Base-by-base conservation (phyloP, 2,797 vertebrate species). In the Otus scops region DNA sequence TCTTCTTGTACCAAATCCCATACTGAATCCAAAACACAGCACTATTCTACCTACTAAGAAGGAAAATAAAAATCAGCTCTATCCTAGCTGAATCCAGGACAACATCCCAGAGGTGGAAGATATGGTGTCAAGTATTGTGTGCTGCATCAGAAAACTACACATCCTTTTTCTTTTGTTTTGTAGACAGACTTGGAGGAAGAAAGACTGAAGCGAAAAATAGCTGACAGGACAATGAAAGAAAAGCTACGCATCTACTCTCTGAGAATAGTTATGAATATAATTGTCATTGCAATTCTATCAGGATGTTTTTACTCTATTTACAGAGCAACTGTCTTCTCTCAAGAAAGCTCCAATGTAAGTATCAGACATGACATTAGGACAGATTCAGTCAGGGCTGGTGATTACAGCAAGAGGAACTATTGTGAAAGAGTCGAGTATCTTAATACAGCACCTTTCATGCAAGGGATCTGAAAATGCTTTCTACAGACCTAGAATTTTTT, bases 121-220 rank as follows among this genome's bases (percentile, higher is more conserved):
- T 7, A 4, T 6, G 10, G 26, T 54, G 13, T 50, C 39, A 71
- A 43, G 13, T 71, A 38, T 34, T 80, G 59, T 30, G 4, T 74
- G 83, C 57, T 88, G 76, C 69, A 51, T 65, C 23, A 54, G 48
- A 94, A 36, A 70, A 50, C 13, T 45, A 23, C 26, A 57, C 41
- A 67, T 84, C 71, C 56, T 48, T 91, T 93, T 90, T 78, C 41
- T 94, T 94, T 92, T 89, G 17, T 96, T 96, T 93, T 92, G 39
- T 92, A 99, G 99, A 99, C 98, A 1, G 99, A 99, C 94, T 98
- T 99, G 97, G 98, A 99, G 83, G 99, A 99, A 95, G 99, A 99
- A 96, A 98, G 98, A 90, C 98, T 98, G 95, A 99, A 98, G 87
- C 98, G 97, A 98, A 99, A 99, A 97, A 99, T 98, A 89, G 98